These are phyloP conservation scores for Orthosia gracilis DNA, from an alignment of 2,888 invertebrate species.

Conservation along the genomic window DNA sequence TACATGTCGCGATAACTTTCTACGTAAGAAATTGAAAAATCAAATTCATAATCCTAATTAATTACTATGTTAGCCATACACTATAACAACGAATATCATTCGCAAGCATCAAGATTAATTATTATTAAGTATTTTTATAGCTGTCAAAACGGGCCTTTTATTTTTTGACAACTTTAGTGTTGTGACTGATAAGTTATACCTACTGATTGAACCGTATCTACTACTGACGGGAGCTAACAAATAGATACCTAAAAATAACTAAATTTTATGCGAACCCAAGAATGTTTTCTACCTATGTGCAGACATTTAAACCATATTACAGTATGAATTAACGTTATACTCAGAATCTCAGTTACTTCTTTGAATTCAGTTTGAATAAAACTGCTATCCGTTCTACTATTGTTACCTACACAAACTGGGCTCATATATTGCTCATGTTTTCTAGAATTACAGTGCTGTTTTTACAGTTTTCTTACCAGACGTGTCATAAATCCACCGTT, in stretches of 20 bases:
- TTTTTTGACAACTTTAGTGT: no score
- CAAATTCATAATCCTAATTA: no score
- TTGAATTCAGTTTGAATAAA: conserved; percentile 1
- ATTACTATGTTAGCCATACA: no score
- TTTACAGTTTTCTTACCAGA: conserved; percentile 38
- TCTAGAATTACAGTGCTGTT: conserved; percentile 9
- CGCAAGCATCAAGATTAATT: no score
- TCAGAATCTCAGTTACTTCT: conserved; percentile 5
- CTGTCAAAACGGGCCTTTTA: no score
- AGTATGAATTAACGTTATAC: background rate
- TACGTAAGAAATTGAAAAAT: no score
- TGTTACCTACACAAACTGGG: conserved; percentile 1
- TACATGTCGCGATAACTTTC: no score
- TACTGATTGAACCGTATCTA: background rate
- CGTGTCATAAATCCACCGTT: conserved; percentile 53
- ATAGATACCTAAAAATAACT: background rate
- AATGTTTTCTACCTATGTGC: background rate
- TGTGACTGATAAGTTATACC: no score
- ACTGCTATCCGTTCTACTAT: conserved; percentile 18
- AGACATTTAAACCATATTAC: background rate
- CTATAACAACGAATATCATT: no score
- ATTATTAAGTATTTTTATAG: no score
- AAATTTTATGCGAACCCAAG: background rate
- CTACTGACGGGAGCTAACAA: background rate
- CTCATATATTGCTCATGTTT: conserved; percentile 19